These are phyloP conservation scores for Caenorhabditis sulstoni DNA, from an alignment of 2,888 invertebrate genomes.

Conservation along the genomic window DNA sequence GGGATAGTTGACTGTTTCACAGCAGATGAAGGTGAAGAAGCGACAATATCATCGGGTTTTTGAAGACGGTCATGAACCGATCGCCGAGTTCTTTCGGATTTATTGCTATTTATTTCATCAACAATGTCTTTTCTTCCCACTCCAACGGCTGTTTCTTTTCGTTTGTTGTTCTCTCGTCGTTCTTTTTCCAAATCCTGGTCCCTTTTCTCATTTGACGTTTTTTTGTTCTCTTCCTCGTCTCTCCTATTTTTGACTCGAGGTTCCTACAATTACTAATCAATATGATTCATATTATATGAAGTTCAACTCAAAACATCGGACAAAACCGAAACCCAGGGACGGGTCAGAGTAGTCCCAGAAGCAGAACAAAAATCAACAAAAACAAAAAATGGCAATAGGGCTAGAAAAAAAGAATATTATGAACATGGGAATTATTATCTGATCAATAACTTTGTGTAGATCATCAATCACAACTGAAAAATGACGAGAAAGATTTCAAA, in stretches of 20 bases:
- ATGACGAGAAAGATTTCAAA: too few species aligned
- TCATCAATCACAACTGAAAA: too few species aligned
- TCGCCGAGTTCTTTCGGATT: constrained; percentile 21
- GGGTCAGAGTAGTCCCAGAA: too few species aligned
- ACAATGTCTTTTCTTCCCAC: constrained; percentile 11
- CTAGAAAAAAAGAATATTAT: too few species aligned
- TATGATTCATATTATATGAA: too few species aligned
- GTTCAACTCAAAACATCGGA: too few species aligned
- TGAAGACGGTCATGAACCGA: constrained; percentile 45
- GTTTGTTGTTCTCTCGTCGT: neutral
- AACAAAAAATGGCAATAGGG: too few species aligned
- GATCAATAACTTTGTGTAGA: too few species aligned
- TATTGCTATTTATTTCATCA: neutral
- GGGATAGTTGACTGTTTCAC: neutral
- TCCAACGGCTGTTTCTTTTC: too few species aligned
- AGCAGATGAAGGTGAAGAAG: neutral
- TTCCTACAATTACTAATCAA: neutral
- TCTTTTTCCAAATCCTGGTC: constrained; percentile 22
- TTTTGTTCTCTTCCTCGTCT: constrained; percentile 20
- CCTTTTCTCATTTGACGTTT: constrained; percentile 12
- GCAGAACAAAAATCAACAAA: too few species aligned
- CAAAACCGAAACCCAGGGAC: too few species aligned
- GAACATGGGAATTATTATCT: too few species aligned
- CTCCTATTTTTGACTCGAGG: constrained; percentile 4
- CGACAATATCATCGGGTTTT: constrained; percentile 12